Percentiles rank a stretch among this genome's conserved stretches.
These are phyloP conservation scores for Ciconia boyciana DNA, from an alignment of 2,113 vertebrate genomes.

Conservation along the genomic window DNA sequence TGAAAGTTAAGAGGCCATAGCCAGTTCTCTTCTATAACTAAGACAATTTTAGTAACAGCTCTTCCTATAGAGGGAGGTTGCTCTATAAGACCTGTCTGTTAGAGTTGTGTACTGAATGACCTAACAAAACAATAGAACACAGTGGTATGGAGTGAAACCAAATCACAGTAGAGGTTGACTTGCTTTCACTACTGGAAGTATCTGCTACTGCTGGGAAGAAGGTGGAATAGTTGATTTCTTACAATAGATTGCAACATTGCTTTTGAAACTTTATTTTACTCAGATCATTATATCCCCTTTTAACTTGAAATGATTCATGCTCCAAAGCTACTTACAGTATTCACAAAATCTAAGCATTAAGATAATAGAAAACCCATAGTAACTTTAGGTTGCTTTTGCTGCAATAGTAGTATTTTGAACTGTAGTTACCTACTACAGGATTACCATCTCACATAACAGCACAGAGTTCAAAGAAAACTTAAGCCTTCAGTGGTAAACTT, in stretches of 20 bases:
- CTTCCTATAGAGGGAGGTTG: neutral
- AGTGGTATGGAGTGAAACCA: neutral
- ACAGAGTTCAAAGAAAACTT: neutral
- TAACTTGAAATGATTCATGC: neutral
- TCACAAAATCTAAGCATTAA: neutral
- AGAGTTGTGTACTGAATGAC: neutral
- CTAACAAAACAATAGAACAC: accelerated
- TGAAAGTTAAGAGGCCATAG: neutral
- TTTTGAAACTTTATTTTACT: conserved; percentile 6
- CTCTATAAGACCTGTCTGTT: neutral
- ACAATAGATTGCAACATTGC: neutral
- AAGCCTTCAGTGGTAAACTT: neutral
- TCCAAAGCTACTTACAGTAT: neutral
- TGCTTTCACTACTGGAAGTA: neutral
- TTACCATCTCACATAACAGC: neutral
- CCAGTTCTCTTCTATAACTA: neutral
- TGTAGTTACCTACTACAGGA: neutral
- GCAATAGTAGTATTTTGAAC: neutral
- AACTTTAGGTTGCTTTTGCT: neutral
- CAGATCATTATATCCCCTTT: neutral
- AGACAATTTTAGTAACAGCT: neutral
- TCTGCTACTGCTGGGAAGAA: neutral
- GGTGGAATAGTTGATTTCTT: neutral
- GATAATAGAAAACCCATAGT: neutral
- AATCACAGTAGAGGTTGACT: neutral